A percentile compares a stretch with the other conserved stretches of the same genome.
Evolutionary conservation across 1,140 invertebrate genomes (phyloP).

Genomic region (Sycobia sp.): DNA sequence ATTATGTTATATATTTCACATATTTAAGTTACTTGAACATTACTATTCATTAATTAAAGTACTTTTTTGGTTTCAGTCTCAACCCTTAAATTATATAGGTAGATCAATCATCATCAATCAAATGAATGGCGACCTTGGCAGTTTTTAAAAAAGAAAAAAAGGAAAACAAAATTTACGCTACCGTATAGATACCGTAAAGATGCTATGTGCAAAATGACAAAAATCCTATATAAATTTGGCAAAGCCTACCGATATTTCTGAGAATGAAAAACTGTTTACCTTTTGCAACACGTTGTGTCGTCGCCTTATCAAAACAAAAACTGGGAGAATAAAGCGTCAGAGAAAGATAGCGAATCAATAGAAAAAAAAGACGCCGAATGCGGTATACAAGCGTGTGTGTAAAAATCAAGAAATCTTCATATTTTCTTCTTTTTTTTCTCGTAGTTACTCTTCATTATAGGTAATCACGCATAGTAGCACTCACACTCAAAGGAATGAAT

Average conservation of each 20-base stretch:
- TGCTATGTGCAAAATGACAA: background rate
- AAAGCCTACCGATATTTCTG: background rate
- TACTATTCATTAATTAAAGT: too few relatives aligned
- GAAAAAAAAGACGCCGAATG: slow-evolving; percentile 21
- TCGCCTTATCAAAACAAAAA: slow-evolving; percentile 20
- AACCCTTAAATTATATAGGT: too few relatives aligned
- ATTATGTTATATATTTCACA: too few relatives aligned
- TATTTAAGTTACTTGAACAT: too few relatives aligned
- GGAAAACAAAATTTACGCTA: background rate
- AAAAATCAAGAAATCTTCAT: too few relatives aligned
- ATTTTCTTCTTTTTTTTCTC: too few relatives aligned
- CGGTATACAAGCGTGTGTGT: background rate
- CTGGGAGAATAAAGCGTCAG: background rate
- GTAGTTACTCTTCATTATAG: too few relatives aligned
- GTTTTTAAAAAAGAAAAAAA: background rate
- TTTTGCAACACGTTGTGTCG: slow-evolving; percentile 10
- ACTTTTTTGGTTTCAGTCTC: too few relatives aligned
- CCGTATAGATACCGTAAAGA: background rate
- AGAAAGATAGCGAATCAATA: background rate
- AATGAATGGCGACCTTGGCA: background rate
- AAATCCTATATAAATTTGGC: too few relatives aligned
- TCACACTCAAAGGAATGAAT: too few relatives aligned
- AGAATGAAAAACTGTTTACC: slow-evolving; percentile 6
- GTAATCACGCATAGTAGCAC: too few relatives aligned
- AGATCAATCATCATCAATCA: too few relatives aligned